A percentile compares a stretch with the other conserved stretches of the same genome.
These are phyloP conservation scores for Oxystoma pomonae DNA, from an alignment of 2,888 invertebrate genomes.

Conservation along the genomic window DNA sequence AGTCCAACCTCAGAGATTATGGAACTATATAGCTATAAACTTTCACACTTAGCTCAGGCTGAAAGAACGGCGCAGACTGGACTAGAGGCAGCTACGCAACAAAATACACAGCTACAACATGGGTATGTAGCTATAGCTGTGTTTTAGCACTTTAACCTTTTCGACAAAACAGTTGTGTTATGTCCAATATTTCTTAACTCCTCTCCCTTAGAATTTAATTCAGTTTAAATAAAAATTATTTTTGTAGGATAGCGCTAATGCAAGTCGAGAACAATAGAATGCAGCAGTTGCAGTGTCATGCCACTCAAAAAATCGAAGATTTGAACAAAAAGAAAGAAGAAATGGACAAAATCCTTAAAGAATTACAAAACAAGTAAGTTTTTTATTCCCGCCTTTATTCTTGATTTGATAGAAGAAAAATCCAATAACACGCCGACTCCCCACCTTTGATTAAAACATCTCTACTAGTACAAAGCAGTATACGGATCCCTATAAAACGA, in stretches of 20 bases:
- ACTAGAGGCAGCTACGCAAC: constrained; percentile 52
- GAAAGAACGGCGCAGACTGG: constrained; percentile 51
- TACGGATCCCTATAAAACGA: too few relatives aligned
- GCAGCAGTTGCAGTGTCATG: constrained; percentile 50
- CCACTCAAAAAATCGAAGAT: constrained; percentile 51
- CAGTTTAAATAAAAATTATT: not conserved
- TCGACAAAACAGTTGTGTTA: too few relatives aligned
- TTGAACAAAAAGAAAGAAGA: constrained; percentile 37
- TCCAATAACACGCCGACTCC: too few relatives aligned
- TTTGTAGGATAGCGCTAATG: constrained; percentile 38
- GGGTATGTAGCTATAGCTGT: too few relatives aligned
- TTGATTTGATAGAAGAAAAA: too few relatives aligned
- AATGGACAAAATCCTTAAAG: constrained; percentile 13
- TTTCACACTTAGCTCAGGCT: constrained; percentile 53
- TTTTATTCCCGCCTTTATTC: too few relatives aligned
- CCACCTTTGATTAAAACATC: too few relatives aligned
- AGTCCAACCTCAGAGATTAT: constrained; percentile 64
- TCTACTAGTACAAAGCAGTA: too few relatives aligned
- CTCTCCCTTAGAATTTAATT: too few relatives aligned
- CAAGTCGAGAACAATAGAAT: constrained; percentile 49
- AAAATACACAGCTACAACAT: constrained; percentile 51
- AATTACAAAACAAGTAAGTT: constrained; percentile 16
- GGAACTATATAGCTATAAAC: constrained; percentile 69
- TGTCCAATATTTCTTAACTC: too few relatives aligned
- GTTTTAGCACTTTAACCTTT: too few relatives aligned